Percentiles rank a stretch among this genome's conserved stretches.
Conservation (phyloP, 2,888 invertebrate genomes). For the Brenthis daphne region DNA sequence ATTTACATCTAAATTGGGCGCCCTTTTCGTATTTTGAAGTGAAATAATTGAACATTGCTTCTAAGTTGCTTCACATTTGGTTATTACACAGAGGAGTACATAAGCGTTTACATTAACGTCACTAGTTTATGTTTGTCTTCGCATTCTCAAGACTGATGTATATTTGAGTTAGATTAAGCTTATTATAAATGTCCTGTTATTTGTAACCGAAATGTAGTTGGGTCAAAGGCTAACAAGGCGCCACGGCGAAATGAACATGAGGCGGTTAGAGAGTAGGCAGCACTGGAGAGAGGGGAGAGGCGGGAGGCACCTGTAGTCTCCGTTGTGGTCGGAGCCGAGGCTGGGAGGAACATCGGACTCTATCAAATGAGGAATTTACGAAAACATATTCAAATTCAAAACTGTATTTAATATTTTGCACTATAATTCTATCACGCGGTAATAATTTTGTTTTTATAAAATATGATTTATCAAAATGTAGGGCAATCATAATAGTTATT, state of each 20-base stretch:
- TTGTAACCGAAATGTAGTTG: constrained; percentile 14
- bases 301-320: not conserved
- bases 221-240: constrained; percentile 26
- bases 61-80: constrained; percentile 12
- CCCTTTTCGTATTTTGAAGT: constrained; percentile 6
- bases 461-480: too few species aligned
- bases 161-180: constrained; percentile 1
- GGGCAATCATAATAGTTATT: too few species aligned
- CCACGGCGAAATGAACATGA: constrained; percentile 18
- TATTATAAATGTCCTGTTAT: constrained; percentile 22
- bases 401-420: too few species aligned
- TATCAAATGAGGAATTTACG: not conserved
- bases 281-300: not conserved
- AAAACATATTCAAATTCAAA: too few species aligned
- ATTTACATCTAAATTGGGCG: constrained; percentile 27
- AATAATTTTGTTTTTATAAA: too few species aligned
- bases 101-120: constrained; percentile 5
- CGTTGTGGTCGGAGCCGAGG: constrained; percentile 1
- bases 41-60: constrained; percentile 24
- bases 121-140: constrained; percentile 7
- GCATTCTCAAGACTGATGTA: constrained; percentile 1
- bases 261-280: not conserved
- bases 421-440: too few species aligned
- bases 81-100: constrained; percentile 2
- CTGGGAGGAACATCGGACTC: not conserved